A percentile compares a stretch with the other conserved stretches of the same genome.
phyloP scores from a whole-genome alignment of 2,113 vertebrate genomes.

The Mesitornis unicolor region DNA sequence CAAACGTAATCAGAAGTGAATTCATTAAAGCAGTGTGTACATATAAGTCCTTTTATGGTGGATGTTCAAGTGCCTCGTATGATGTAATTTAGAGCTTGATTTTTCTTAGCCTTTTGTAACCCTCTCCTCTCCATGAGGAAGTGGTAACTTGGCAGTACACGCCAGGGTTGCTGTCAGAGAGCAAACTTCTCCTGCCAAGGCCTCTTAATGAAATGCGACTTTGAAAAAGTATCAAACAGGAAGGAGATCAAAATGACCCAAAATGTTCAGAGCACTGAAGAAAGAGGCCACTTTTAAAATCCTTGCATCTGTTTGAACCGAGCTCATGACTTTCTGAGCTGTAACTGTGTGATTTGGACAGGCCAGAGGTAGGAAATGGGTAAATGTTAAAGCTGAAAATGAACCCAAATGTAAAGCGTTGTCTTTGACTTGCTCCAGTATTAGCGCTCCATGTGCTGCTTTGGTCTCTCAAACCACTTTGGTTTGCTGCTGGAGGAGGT shows the following conservation, averaged over 20 bases:
- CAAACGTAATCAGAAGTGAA: conserved; percentile 1
- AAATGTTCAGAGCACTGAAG: not conserved
- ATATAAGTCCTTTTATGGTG: not conserved
- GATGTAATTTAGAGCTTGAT: not conserved
- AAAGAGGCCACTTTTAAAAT: not conserved
- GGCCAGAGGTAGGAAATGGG: not conserved
- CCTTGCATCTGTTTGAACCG: not conserved
- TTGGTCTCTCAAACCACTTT: not conserved
- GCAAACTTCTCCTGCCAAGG: not conserved
- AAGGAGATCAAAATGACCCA: not conserved
- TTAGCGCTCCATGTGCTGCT: not conserved
- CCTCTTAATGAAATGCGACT: not conserved
- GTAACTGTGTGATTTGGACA: not conserved
- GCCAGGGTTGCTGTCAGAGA: not conserved
- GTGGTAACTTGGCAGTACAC: not conserved
- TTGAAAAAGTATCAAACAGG: not conserved
- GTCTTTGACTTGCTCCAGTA: not conserved
- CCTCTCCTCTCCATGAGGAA: not conserved
- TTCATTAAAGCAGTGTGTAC: conserved; percentile 12
- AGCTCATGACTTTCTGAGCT: not conserved
- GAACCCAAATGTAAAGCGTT: not conserved
- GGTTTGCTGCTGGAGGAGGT: not conserved
- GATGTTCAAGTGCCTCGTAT: not conserved
- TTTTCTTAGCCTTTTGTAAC: not conserved
- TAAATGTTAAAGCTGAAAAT: not conserved